Percentiles rank a stretch among this genome's conserved stretches.
phyloP scores from a whole-genome alignment of 2,797 vertebrate species.

The Catharus ustulatus region DNA sequence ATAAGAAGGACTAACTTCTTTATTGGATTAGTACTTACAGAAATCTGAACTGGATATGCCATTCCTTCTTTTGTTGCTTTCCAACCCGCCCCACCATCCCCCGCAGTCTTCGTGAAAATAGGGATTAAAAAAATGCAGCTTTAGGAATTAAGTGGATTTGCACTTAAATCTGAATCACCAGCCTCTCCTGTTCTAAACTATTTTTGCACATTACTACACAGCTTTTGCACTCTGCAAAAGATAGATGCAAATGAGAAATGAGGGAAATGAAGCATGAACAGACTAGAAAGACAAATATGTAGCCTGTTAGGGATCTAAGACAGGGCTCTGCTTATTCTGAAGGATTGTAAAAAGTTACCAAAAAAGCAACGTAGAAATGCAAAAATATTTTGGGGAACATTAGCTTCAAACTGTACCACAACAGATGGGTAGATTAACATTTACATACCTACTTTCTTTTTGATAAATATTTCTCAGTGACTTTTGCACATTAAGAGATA shows the following conservation, averaged over 20 bases:
- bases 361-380: neutral
- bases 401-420: neutral
- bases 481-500: neutral
- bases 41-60: neutral
- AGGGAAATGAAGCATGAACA: conserved; percentile 5
- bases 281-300: neutral
- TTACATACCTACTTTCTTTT: neutral
- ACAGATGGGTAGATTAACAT: neutral
- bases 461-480: neutral
- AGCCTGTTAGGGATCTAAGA: neutral
- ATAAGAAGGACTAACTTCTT: neutral
- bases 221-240: neutral
- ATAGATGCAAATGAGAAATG: neutral
- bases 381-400: neutral
- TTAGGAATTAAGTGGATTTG: conserved; percentile 8
- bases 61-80: neutral
- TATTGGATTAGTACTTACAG: neutral
- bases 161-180: neutral
- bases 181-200: neutral
- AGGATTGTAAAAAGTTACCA: neutral
- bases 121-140: neutral
- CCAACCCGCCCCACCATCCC: fast-evolving
- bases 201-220: neutral
- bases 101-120: neutral
- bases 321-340: neutral